Evolutionary conservation across 2,113 vertebrate genomes (phyloP).

Genomic region (Mastomys coucha): DNA sequence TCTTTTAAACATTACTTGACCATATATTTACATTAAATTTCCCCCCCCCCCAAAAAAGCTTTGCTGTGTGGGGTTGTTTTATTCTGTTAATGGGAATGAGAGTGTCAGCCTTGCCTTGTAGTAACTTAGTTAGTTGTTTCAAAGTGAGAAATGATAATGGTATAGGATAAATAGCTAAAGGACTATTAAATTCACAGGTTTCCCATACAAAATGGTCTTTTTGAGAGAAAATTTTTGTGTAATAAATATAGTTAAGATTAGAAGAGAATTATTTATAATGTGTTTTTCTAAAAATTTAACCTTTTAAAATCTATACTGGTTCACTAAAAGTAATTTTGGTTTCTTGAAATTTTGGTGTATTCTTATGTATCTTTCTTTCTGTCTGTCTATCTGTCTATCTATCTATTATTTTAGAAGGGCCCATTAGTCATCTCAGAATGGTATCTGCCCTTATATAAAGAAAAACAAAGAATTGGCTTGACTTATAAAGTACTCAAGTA

Average conservation of each 20-base stretch:
- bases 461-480: background rate
- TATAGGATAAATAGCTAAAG: background rate
- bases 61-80: background rate
- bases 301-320: background rate
- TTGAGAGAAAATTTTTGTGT: background rate
- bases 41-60: background rate
- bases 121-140: background rate
- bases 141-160: background rate
- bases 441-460: background rate
- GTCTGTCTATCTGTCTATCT: too few relatives aligned
- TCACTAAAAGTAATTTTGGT: background rate
- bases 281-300: background rate
- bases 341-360: background rate
- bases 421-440: background rate
- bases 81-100: background rate
- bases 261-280: background rate
- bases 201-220: background rate
- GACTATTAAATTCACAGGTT: background rate
- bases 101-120: background rate
- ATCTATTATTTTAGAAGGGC: background rate
- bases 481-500: background rate
- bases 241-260: background rate
- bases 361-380: background rate
- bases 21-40: conserved; percentile 79
- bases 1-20: conserved; percentile 83